A percentile compares a stretch with the other conserved stretches of the same genome.
Conservation (phyloP, 2,113 vertebrate genomes). For the Ciconia stormi region DNA sequence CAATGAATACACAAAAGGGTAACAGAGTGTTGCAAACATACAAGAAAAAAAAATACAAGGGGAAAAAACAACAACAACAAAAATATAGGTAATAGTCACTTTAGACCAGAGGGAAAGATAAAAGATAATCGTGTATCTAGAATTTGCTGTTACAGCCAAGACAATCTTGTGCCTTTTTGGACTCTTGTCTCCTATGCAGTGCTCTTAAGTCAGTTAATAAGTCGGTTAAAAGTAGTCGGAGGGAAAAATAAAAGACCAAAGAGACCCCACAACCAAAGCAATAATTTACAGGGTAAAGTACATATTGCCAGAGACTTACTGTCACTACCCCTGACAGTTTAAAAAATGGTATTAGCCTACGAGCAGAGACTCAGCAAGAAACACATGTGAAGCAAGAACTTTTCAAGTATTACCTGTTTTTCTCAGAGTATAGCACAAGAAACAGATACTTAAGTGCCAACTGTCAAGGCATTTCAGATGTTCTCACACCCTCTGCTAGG, state of each 20-base stretch:
- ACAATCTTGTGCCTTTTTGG: not conserved
- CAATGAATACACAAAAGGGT: not conserved
- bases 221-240: not conserved
- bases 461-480: not conserved
- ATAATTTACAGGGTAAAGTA: not conserved
- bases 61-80: no score
- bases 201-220: not conserved
- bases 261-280: not conserved
- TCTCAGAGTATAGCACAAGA: not conserved
- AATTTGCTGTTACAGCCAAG: not conserved
- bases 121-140: fast-evolving
- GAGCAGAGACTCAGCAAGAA: not conserved
- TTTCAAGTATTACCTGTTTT: not conserved
- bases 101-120: not conserved
- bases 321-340: fast-evolving
- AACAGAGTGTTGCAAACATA: not conserved
- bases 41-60: not conserved
- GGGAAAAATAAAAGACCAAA: not conserved
- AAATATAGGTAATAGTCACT: not conserved
- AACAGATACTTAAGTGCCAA: not conserved
- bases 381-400: not conserved
- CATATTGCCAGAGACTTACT: fast-evolving
- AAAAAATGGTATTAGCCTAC: not conserved
- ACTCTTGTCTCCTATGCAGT: not conserved
- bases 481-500: not conserved